A percentile compares a stretch with the other conserved stretches of the same genome.
Conservation (phyloP, 2,113 vertebrate species). For the Daphoenositta chrysoptera region DNA sequence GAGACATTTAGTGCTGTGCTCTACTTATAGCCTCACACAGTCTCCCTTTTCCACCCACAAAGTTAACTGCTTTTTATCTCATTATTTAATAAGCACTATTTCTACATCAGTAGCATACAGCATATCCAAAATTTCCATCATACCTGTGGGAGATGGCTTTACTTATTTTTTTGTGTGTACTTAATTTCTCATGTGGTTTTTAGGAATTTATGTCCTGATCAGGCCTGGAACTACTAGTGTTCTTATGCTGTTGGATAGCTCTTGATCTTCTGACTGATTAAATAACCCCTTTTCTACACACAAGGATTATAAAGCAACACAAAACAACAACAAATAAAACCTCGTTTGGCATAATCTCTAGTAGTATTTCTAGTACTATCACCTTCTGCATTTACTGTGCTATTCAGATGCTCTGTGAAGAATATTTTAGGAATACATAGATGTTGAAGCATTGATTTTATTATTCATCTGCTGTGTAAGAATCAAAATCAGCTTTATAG, state of each 20-base stretch:
- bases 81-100: background rate
- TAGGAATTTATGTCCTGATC: background rate
- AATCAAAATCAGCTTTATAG: slow-evolving; percentile 32
- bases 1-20: slow-evolving; percentile 13
- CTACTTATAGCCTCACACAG: background rate
- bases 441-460: background rate
- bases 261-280: slow-evolving; percentile 37
- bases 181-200: background rate
- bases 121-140: background rate
- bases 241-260: background rate
- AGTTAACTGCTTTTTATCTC: background rate
- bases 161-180: background rate
- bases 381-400: slow-evolving; percentile 27
- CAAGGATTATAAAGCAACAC: slow-evolving; percentile 12
- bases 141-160: background rate
- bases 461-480: slow-evolving; percentile 22
- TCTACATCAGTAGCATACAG: background rate
- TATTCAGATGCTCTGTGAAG: slow-evolving; percentile 24
- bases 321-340: slow-evolving; percentile 52
- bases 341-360: background rate
- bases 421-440: slow-evolving; percentile 25
- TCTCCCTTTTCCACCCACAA: background rate
- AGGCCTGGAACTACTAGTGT: background rate
- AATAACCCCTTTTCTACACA: background rate
- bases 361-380: slow-evolving; percentile 13